Base-by-base conservation (phyloP, 2,113 vertebrate genomes). In the Rhodinocichla rosea region DNA sequence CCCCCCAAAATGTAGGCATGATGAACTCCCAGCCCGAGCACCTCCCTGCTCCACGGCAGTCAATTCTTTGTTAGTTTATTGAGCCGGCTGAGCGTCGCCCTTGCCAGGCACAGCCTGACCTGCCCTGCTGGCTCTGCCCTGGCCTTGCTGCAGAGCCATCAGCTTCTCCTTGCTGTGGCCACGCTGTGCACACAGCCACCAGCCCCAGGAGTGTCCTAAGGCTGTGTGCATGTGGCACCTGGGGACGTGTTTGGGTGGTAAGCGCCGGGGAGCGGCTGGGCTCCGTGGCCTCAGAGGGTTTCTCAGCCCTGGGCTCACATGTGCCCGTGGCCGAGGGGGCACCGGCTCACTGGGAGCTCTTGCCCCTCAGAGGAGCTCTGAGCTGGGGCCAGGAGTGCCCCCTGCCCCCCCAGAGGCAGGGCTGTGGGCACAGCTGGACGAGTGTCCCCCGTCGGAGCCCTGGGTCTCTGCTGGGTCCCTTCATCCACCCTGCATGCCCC, bases 341-440 rank as follows among this genome's bases (percentile, higher is more conserved):
- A 60, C 5, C 62, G 7, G 56, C 35, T 52, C 37, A 1, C 2
- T 5, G 52, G 26, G 33, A 52, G 40, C 16, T 21, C 7, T 24
- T 15, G 59, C 26, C 13, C 27, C 45, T 50, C 33, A 5, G 42
- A 50, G 60, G 17, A 70, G 83, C 60, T 44, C 76, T 33, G 52
- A 11, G 21, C 16, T 2, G 0, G 9, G 44, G 52, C 68, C 42
- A 5, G 16, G 3, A 26, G 28, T 78, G 74, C 9, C 19, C 49
- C 35, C 35, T 20, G 4, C 60, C 49, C 56, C 40, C 33, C 4
- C 28, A 42, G 22, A 40, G 33, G 18, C 33, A 40, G 89, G 32
- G 2, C 33, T 1, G 1, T 0, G 1, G 73, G n/a, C 28, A 78
- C 82, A 65, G 27, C n/a, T 33, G n/a, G 52, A 13, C 0, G 7